Conservation (phyloP, 2,888 invertebrate species). For the Tinea pellionella region DNA sequence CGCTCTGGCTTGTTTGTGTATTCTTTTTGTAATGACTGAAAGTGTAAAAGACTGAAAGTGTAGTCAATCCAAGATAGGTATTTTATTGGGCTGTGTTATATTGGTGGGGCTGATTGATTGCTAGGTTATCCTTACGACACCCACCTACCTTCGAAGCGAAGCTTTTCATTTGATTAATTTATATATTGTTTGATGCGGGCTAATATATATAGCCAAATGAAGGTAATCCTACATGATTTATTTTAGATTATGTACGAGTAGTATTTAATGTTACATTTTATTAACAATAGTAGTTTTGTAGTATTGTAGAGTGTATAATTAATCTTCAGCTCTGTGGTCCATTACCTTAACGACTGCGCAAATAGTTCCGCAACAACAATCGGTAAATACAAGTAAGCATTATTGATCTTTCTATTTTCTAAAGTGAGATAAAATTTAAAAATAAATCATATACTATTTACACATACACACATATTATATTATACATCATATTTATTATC, state of each 20-base stretch:
- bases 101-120: slow-evolving; percentile 9
- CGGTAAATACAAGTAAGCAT: background rate
- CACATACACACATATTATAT: too few species aligned
- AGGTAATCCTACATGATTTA: background rate
- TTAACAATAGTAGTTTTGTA: background rate
- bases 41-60: background rate
- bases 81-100: background rate
- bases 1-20: too few species aligned
- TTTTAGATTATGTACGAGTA: background rate
- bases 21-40: too few species aligned
- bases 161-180: slow-evolving; percentile 6
- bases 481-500: too few species aligned
- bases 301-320: slow-evolving; percentile 31
- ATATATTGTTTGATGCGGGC: background rate
- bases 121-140: background rate
- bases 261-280: background rate
- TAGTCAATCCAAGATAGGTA: background rate
- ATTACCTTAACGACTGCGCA: slow-evolving; percentile 51
- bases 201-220: background rate
- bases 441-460: background rate
- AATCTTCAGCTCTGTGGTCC: slow-evolving; percentile 45
- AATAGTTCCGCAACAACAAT: slow-evolving; percentile 48
- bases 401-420: background rate
- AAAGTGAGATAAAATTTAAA: background rate
- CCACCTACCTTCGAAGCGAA: background rate